These are phyloP conservation scores for Acleris cristana DNA, from an alignment of 2,888 invertebrate genomes.

Conservation along the genomic window DNA sequence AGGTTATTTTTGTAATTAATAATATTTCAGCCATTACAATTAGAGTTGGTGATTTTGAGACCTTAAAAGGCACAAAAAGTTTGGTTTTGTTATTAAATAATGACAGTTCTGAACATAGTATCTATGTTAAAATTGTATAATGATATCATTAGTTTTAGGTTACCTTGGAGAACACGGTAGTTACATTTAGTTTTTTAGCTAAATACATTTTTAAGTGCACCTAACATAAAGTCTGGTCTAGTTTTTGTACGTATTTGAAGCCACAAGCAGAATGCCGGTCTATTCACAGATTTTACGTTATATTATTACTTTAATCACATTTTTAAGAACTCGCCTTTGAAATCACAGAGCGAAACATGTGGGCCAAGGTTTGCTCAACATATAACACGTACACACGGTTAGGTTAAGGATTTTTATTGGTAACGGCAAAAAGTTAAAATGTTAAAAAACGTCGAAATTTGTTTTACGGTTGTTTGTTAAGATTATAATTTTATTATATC, in stretches of 20 bases:
- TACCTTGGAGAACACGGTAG: too few relatives aligned
- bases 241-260: background rate
- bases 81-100: too few relatives aligned
- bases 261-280: background rate
- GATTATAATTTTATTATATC: background rate
- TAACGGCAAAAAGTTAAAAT: constrained; percentile 26
- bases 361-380: constrained; percentile 57
- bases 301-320: constrained; percentile 51
- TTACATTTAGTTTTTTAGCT: too few relatives aligned
- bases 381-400: constrained; percentile 36
- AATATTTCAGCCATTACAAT: too few relatives aligned
- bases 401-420: constrained; percentile 34
- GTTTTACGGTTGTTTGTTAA: constrained; percentile 8
- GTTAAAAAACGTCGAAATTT: constrained; percentile 7
- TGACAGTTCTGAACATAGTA: too few relatives aligned
- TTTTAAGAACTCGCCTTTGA: constrained; percentile 56
- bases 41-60: too few relatives aligned
- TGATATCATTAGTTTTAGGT: too few relatives aligned
- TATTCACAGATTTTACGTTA: constrained; percentile 1
- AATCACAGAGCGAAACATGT: constrained; percentile 60
- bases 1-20: too few relatives aligned
- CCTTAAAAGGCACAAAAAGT: too few relatives aligned
- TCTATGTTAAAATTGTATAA: too few relatives aligned
- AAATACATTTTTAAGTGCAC: too few relatives aligned
- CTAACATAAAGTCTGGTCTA: background rate